Evolutionary conservation across 2,113 vertebrate genomes (phyloP).

Genomic region (Macquaria ambigua): DNA sequence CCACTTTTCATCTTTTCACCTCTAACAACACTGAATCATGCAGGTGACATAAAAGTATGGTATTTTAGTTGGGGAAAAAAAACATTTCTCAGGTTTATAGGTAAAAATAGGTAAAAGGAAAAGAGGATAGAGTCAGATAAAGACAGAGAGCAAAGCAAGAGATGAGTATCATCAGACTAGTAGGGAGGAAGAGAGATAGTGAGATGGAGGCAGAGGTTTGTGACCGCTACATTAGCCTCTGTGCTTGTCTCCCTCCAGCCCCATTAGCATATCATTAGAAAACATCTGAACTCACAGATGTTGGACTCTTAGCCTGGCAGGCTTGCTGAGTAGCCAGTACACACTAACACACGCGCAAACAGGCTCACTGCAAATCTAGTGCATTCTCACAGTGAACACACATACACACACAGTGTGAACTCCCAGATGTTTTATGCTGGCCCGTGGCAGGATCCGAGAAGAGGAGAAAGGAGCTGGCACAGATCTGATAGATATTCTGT

Average conservation of each 20-base stretch:
- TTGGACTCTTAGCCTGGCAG: constrained; percentile 80
- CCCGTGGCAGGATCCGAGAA: constrained; percentile 68
- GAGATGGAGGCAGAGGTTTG: constrained; percentile 69
- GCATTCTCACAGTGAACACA: constrained; percentile 39
- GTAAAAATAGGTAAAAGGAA: neutral
- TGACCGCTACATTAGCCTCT: constrained; percentile 78
- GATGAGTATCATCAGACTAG: neutral
- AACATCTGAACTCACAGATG: constrained; percentile 86
- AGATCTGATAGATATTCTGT: constrained; percentile 30
- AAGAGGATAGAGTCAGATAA: neutral
- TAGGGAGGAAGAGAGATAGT: constrained; percentile 24
- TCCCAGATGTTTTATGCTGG: constrained; percentile 79
- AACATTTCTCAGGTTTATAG: neutral
- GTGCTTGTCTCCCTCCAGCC: constrained; percentile 73
- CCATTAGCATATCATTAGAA: constrained; percentile 86
- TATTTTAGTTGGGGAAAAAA: neutral
- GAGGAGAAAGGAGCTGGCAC: constrained; percentile 59
- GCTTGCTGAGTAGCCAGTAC: constrained; percentile 64
- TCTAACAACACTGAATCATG: neutral
- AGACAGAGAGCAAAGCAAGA: neutral
- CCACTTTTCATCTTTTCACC: neutral
- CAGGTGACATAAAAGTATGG: neutral
- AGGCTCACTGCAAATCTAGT: constrained; percentile 36
- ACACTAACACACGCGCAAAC: constrained; percentile 46
- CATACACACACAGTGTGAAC: constrained; percentile 55